A percentile compares a stretch with the other conserved stretches of the same genome.
Conservation (phyloP, 92 coral and sea anemone genomes). For the Parazoanthus swiftii region DNA sequence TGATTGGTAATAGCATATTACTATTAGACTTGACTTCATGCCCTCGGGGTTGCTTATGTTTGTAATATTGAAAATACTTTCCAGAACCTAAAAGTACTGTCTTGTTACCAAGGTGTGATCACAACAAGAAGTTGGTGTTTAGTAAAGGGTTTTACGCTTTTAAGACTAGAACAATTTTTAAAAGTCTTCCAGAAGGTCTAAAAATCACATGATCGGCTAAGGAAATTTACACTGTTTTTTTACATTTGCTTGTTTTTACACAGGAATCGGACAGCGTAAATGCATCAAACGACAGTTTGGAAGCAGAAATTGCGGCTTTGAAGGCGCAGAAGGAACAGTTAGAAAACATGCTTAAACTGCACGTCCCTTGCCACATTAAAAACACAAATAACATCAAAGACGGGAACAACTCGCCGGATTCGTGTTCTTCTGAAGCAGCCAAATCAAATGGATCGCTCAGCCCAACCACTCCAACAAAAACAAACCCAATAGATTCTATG, state of each 20-base stretch:
- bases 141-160: no score
- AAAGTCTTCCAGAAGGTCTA: not conserved
- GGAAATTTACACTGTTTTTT: not conserved
- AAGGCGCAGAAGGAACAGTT: constrained; percentile 36
- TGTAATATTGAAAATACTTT: not conserved
- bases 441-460: constrained; percentile 11
- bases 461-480: constrained; percentile 34
- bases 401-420: constrained; percentile 21
- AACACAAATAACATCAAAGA: not conserved
- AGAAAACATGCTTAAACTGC: constrained; percentile 30
- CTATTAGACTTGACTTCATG: not conserved
- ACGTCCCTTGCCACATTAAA: constrained; percentile 24
- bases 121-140: not conserved
- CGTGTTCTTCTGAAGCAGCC: constrained; percentile 40
- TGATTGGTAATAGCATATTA: not conserved
- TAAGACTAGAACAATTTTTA: not conserved
- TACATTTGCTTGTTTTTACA: not conserved
- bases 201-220: not conserved
- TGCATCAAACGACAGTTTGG: constrained; percentile 26
- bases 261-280: constrained; percentile 36
- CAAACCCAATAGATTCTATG: constrained; percentile 32
- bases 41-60: not conserved
- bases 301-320: constrained; percentile 24
- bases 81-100: not conserved
- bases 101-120: not conserved